Conservation (phyloP, 2,888 invertebrate species). For the Nasonovia ribisnigri region DNA sequence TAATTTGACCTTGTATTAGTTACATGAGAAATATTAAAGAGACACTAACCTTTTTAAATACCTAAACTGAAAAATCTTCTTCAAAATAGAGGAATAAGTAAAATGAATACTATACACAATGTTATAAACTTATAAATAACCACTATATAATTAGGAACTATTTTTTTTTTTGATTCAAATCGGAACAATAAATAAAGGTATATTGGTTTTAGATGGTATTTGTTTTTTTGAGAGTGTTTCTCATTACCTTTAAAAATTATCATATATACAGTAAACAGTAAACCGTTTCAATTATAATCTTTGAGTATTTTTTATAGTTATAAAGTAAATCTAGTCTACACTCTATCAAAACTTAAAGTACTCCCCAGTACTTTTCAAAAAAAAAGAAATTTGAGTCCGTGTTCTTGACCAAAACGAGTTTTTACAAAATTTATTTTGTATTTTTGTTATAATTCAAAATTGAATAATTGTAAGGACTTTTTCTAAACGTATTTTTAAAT, state of each 20-base stretch:
- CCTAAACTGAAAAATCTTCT: too few species aligned
- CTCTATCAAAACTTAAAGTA: not conserved
- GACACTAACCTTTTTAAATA: too few species aligned
- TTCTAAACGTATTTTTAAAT: not conserved
- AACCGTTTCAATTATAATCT: not conserved
- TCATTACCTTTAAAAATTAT: not conserved
- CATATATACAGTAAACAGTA: not conserved
- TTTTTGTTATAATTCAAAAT: not conserved
- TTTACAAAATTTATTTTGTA: not conserved
- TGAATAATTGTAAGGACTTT: not conserved
- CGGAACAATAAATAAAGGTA: not conserved
- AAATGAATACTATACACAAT: not conserved
- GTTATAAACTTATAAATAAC: not conserved
- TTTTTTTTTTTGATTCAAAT: not conserved
- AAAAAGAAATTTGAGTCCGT: not conserved
- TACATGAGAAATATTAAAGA: too few species aligned
- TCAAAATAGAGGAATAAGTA: not conserved
- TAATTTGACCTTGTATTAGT: not conserved
- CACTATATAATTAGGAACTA: too few species aligned
- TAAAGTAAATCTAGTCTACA: not conserved
- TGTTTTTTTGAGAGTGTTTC: not conserved
- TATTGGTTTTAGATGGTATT: not conserved
- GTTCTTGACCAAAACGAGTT: not conserved
- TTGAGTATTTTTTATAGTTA: not conserved
- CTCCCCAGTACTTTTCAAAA: not conserved